These are phyloP conservation scores for Microctenopoma stevenorrisi DNA, from an alignment of 2,797 vertebrate genomes.

Conservation along the genomic window DNA sequence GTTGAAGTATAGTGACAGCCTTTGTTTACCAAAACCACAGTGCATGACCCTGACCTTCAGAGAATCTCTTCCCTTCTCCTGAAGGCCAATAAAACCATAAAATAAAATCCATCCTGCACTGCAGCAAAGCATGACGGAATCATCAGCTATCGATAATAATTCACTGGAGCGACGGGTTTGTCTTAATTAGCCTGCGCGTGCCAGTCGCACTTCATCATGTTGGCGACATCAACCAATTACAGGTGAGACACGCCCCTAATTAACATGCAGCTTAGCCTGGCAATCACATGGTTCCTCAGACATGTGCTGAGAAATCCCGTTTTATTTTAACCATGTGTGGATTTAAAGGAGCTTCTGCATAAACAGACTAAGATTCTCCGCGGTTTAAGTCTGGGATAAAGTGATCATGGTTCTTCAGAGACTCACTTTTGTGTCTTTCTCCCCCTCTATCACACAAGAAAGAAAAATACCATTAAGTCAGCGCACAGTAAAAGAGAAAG, in stretches of 20 bases:
- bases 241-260: slow-evolving; percentile 23
- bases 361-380: neutral
- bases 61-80: slow-evolving; percentile 18
- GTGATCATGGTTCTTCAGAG: neutral
- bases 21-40: slow-evolving; percentile 10
- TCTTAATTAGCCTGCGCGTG: neutral
- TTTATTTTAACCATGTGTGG: neutral
- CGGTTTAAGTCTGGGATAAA: neutral
- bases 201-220: no score
- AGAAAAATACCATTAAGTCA: slow-evolving; percentile 4
- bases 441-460: slow-evolving; percentile 1
- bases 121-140: slow-evolving; percentile 24
- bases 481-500: neutral
- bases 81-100: slow-evolving; percentile 24
- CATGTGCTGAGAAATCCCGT: slow-evolving; percentile 5
- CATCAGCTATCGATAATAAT: slow-evolving; percentile 3
- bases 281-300: slow-evolving; percentile 7
- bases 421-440: neutral
- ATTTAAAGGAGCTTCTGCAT: neutral
- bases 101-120: slow-evolving; percentile 10
- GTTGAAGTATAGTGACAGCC: neutral
- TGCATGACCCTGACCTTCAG: slow-evolving; percentile 31
- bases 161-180: neutral
- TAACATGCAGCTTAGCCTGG: slow-evolving; percentile 22
- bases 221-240: no score